phyloP scores from a whole-genome alignment of 2,888 invertebrate species.

The Eilema sororculum region DNA sequence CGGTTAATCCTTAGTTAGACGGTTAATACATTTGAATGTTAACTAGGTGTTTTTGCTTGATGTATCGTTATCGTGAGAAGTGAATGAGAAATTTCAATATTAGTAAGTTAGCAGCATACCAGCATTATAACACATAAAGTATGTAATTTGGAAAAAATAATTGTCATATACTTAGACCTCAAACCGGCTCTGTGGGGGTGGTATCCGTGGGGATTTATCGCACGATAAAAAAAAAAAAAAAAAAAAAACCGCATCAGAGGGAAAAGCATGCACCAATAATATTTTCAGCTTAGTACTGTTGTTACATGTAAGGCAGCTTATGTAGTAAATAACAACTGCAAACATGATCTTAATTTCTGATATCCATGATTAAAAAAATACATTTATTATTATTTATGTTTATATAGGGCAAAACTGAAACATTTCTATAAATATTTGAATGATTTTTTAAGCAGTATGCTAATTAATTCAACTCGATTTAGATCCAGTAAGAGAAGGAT shows the following conservation, averaged over 20 bases:
- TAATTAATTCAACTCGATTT: too few species aligned
- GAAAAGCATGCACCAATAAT: not conserved
- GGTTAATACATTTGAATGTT: not conserved
- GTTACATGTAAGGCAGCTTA: not conserved
- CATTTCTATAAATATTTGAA: too few species aligned
- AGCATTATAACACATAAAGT: too few species aligned
- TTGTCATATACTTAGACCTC: not conserved
- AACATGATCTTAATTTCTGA: not conserved
- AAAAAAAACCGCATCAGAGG: not conserved
- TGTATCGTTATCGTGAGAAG: not conserved
- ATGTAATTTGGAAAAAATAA: not conserved
- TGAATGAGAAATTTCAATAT: not conserved
- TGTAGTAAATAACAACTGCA: not conserved
- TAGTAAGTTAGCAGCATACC: not conserved
- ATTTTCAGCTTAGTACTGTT: not conserved
- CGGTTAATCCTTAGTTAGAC: not conserved
- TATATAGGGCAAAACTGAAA: not conserved
- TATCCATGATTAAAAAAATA: not conserved
- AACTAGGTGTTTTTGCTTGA: not conserved
- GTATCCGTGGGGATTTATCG: too few species aligned
- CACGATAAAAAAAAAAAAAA: too few species aligned
- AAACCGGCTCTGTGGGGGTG: too few species aligned
- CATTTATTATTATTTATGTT: too few species aligned
- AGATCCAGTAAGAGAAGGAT: too few species aligned
- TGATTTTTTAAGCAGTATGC: too few species aligned